phyloP scores from a whole-genome alignment of 64 coral and sea anemone species.

The Actinia equina region DNA sequence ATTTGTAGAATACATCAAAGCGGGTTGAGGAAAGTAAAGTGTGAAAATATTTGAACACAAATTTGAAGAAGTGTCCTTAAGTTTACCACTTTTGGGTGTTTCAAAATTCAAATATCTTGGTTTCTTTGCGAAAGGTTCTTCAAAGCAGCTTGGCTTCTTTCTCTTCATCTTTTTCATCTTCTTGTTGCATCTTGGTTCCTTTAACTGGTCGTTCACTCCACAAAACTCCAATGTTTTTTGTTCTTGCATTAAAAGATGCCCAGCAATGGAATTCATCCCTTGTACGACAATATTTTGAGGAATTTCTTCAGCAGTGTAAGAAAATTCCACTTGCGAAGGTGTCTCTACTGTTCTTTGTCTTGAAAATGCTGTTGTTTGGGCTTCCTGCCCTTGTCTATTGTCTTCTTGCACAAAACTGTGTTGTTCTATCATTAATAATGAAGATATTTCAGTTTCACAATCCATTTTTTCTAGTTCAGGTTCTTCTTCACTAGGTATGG shows the following conservation, averaged over 20 bases:
- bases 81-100: background rate
- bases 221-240: background rate
- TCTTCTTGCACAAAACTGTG: background rate
- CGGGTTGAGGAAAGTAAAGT: conserved; percentile 7
- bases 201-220: background rate
- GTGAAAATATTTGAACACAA: conserved; percentile 16
- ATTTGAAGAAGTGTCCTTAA: background rate
- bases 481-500: background rate
- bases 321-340: background rate
- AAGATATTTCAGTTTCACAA: background rate
- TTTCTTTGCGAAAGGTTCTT: background rate
- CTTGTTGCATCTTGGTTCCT: background rate
- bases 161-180: background rate
- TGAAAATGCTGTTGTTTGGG: background rate
- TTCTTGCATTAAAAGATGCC: background rate
- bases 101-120: background rate
- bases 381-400: no score
- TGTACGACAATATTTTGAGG: background rate
- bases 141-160: background rate
- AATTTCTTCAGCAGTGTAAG: background rate
- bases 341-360: background rate
- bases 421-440: background rate
- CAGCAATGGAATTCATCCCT: background rate
- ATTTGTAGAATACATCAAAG: conserved; percentile 51
- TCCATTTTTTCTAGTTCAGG: background rate